Evolutionary conservation across 2,113 vertebrate species (phyloP), one percentile per base, ranked within the genome.

Genomic region (Propithecus coquereli): DNA sequence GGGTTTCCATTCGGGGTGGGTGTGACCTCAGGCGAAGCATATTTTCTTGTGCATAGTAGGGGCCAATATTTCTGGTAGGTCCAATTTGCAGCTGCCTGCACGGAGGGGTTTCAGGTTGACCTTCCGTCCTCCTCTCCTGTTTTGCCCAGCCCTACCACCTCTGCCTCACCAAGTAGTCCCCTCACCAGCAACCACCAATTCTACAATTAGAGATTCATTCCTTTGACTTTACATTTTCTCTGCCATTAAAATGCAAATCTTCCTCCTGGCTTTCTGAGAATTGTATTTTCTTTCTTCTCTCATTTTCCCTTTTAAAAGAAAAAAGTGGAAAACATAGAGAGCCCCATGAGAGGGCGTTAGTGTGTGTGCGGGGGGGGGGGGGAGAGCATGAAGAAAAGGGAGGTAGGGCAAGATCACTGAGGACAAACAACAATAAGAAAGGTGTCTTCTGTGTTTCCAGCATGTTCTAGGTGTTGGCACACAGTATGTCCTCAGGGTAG

Each of bases 1-100:
- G 73, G 82, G 52, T 91, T 96, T 97, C 92, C 85, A 93, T 96
- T 92, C 25, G 30, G 95, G 91, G 79, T n/a, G n/a, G 73, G 59
- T 73, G 43, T 66, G 74, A 84, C 82, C 77, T 79, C n/a, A 2
- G 30, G 74, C 66, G 73, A 97, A 96, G 77, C 34, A 43, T 9
- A 34, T 66, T 96, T 91, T 82, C 47, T 94, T 65, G 30, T 14
- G 66, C 16, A 9, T 17, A 87, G 80, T 57, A 27, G 63, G 65
- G 71, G 30, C 27, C 47, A 37, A 61, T n/a, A 68, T 90, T 94
- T 96, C 85, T 82, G 70, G 77, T 59, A 59, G 34, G 37, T 77
- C 47, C 59, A 34, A 10, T 50, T 65, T 71, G 61, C 50, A 92
- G 57, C 76, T 94, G 59, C 45, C n/a, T 87, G 12, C 17, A 40